Evolutionary conservation across 2,888 invertebrate genomes (phyloP), one percentile per base, ranked within the genome.

Genomic region (Dasysyrphus albostriatus): DNA sequence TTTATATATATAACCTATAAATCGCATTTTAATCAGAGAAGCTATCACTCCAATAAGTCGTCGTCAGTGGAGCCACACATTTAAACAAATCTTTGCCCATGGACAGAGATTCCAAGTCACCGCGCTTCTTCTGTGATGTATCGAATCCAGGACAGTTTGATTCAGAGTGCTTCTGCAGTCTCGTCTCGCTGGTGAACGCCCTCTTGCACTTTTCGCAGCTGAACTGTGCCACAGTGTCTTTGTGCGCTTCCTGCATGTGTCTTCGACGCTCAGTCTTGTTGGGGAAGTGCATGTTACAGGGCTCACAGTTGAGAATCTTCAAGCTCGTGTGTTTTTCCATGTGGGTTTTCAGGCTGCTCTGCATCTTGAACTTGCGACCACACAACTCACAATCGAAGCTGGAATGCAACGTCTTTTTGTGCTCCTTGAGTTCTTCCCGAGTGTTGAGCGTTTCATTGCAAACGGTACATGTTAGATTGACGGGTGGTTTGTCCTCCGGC

Each of bases 371-470:
- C 69, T 91, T 89, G 69, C 92, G 92, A 42, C 91, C 91, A 89
- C 93, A 93, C 5, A 93, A 91, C 67, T 91, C 90, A 76, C 93
- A 93, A 7, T 89, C 90, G 83, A 92, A 91, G 87, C 94, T 94
- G 7, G 87, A 83, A 54, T 87, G 87, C 59, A 47, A 14, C 10
- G 91, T 92, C 76, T 93, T 93, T 70, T 93, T 91, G 88, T 94
- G 94, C 85, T 93, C 91, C 56, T 93, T 93, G 32, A 94, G 91
- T 58, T 93, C 93, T 63, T 93, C 93, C 58, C 93, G 93, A 74
- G 93, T 93, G 2, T 93, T 91, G 88, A 94, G 94, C 47, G 92
- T 90, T 87, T 94, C 92, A 70, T 93, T 91, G 89, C 94, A 94
- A 81, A 93, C 89, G 44, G 90, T 90, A 59, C 92, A 92, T 12